Percentiles rank a stretch among this genome's conserved stretches.
Conservation (phyloP, 2,888 invertebrate species). For the Kuschelorhynchus macadamiae region DNA sequence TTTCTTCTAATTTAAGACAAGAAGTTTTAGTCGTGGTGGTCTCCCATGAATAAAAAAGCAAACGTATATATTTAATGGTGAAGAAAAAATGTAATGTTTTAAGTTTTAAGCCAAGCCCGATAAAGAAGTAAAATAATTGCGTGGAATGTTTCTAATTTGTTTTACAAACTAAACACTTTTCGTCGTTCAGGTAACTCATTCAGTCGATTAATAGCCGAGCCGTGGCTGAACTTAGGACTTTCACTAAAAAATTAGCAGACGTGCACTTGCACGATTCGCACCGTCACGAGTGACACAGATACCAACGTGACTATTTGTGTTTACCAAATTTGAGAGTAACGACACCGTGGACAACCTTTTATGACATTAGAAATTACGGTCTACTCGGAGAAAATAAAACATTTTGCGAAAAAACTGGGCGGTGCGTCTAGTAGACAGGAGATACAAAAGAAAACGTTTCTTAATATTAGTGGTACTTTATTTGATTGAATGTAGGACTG, state of each 20-base stretch:
- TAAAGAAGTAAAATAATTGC: no score
- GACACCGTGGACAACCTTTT: slow-evolving; percentile 6
- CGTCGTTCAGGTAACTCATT: slow-evolving; percentile 5
- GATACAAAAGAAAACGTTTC: neutral
- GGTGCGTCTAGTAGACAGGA: neutral
- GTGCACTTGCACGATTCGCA: slow-evolving; percentile 19
- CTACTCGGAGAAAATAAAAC: slow-evolving; percentile 4
- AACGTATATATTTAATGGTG: no score
- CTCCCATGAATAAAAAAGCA: no score
- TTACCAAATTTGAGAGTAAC: slow-evolving; percentile 29
- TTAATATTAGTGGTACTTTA: no score
- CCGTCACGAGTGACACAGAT: slow-evolving; percentile 36
- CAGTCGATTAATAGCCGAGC: neutral
- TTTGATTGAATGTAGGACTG: no score
- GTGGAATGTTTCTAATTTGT: no score
- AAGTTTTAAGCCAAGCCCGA: no score
- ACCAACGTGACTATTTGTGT: slow-evolving; percentile 23
- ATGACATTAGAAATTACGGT: slow-evolving; percentile 4
- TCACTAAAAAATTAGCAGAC: slow-evolving; percentile 43
- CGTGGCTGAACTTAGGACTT: slow-evolving; percentile 36
- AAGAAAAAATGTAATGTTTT: no score
- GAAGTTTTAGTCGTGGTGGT: no score
- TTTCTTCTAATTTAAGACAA: no score
- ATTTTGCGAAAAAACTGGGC: neutral
- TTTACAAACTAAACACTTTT: no score